Conservation (phyloP, 2,113 vertebrate genomes). For the Dasyurus viverrinus region DNA sequence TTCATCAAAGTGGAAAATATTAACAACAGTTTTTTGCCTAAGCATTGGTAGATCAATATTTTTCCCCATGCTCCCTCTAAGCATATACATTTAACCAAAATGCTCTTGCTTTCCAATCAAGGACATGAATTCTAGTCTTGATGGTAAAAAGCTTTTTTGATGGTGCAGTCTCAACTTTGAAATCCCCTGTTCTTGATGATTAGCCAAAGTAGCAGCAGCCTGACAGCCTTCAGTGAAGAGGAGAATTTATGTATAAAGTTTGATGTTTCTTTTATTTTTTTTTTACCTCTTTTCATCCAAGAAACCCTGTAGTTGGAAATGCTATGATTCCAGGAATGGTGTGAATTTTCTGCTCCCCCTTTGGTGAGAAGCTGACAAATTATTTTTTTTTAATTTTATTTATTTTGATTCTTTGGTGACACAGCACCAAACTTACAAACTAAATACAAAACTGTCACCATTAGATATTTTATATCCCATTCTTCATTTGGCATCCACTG, state of each 20-base stretch:
- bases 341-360: neutral
- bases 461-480: neutral
- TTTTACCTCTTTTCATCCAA: neutral
- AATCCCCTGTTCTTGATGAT: slow-evolving; percentile 14
- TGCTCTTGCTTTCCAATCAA: neutral
- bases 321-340: neutral
- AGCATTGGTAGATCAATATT: neutral
- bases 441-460: fast-evolving
- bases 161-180: neutral
- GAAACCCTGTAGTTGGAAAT: neutral
- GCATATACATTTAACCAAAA: neutral
- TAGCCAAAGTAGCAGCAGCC: neutral
- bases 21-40: neutral
- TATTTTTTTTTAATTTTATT: slow-evolving; percentile 20
- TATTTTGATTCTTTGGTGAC: neutral
- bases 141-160: neutral
- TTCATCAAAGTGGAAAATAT: neutral
- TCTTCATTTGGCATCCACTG: neutral
- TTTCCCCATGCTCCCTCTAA: neutral
- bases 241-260: neutral
- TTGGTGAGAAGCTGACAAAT: neutral
- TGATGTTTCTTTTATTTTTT: slow-evolving; percentile 16
- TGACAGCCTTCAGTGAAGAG: neutral
- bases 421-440: neutral
- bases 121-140: neutral